Evolutionary conservation across 2,113 vertebrate genomes (phyloP).

Genomic region (Cairina moschata): DNA sequence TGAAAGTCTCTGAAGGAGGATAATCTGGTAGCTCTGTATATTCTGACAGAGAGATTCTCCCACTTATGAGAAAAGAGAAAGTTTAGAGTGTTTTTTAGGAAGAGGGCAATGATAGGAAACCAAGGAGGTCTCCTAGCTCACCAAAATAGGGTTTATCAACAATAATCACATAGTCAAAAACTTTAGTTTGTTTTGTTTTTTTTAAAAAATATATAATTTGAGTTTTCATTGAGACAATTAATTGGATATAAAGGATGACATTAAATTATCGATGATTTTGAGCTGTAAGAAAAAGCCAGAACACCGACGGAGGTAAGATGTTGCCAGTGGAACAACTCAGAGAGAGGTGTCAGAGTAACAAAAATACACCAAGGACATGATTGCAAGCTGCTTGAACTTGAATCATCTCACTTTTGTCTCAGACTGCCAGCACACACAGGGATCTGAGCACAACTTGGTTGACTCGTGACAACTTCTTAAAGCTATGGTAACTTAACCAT

Average conservation of each 20-base stretch:
- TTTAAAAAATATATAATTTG: background rate
- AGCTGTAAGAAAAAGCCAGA: background rate
- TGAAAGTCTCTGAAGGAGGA: constrained; percentile 63
- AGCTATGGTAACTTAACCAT: background rate
- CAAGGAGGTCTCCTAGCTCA: background rate
- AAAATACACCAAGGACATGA: background rate
- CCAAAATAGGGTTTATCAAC: background rate
- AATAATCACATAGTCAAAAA: background rate
- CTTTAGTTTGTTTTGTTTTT: background rate
- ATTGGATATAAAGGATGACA: background rate
- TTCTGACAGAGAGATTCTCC: constrained; percentile 36
- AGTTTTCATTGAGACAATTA: background rate
- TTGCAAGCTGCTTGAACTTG: background rate
- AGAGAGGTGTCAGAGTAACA: constrained; percentile 16
- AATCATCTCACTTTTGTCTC: background rate
- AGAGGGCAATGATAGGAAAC: background rate
- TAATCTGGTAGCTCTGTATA: constrained; percentile 44
- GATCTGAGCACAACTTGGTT: background rate
- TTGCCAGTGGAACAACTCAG: background rate
- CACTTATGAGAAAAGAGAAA: constrained; percentile 1
- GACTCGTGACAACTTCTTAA: background rate
- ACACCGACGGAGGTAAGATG: background rate
- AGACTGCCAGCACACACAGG: background rate
- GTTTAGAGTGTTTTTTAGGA: constrained; percentile 21
- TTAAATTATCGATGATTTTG: background rate